Evolutionary conservation across 2,113 vertebrate species (phyloP), one percentile per base, ranked within the genome.

Genomic region (Toxotes jaculatrix): DNA sequence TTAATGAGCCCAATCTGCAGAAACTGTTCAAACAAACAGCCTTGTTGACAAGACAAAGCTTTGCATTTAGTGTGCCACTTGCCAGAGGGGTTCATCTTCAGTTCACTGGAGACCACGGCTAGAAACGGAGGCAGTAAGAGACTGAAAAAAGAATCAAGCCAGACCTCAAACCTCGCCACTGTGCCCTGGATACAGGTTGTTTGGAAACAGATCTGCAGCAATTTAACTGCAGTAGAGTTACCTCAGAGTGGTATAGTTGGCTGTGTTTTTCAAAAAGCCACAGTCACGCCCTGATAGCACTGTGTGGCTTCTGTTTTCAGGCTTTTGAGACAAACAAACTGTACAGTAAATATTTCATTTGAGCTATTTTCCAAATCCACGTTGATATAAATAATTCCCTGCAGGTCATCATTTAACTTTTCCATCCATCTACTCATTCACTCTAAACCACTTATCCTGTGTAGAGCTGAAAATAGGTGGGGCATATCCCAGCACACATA

Each of bases 41-140:
- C 77, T 49, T 82, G 88, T 87, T 91, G 86, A 92, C 85, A 86
- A 88, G 84, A 87, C 74, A 89, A 90, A 90, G 87, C 76, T 79
- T 85, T 80, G 62, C 77, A 88, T 92, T 93, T 89, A 90, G 83
- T 55, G 11, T 56, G 57, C 61, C 23, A 45, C 75, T 68, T 56
- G 38, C 86, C 56, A 42, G 36, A 51, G 61, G 45, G 82, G 84
- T 93, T 82, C 27, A 84, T 85, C 69, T 77, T 4, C 61, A 81
- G 90, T 92, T 89, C 88, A 80, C 66, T 36, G 16, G 67, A 75
- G 59, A 82, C 80, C 77, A 13, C 66, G 19, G 19, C 65, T 59
- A 63, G 59, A 90, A 87, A 82, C 57, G 60, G 59, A 78, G 61
- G 69, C 40, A 0, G 80, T 69, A 73, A 87, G 65, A 74, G n/a